Evolutionary conservation across 2,797 vertebrate species (phyloP).

Genomic region (Babyrousa celebensis): DNA sequence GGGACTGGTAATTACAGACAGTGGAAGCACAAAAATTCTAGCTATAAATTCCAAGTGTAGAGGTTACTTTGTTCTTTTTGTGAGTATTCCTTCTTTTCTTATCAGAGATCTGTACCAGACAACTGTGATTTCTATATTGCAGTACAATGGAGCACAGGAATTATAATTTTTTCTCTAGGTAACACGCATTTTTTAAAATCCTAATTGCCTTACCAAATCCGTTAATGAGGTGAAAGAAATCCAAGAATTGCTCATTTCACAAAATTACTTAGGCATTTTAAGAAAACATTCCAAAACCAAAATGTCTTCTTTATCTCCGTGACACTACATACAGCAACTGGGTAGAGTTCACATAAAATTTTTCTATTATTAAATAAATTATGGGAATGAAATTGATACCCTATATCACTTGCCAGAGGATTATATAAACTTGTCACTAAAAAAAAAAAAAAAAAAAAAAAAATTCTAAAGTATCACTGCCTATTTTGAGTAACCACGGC

Average conservation of each 20-base stretch:
- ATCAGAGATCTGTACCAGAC: neutral
- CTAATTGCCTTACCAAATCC: neutral
- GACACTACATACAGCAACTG: neutral
- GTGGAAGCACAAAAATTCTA: neutral
- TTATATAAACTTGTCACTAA: neutral
- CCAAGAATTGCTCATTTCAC: neutral
- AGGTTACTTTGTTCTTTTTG: neutral
- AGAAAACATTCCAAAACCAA: slow-evolving; percentile 39
- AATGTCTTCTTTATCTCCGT: slow-evolving; percentile 19
- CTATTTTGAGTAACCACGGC: neutral
- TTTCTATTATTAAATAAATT: slow-evolving; percentile 25
- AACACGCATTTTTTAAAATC: neutral
- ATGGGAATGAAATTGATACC: neutral
- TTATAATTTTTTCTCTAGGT: neutral
- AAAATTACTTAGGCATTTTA: neutral
- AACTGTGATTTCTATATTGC: neutral
- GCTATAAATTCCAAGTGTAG: neutral
- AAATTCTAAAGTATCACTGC: neutral
- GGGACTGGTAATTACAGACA: neutral
- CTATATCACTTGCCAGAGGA: neutral
- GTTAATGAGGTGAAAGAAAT: neutral
- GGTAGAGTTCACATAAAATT: neutral
- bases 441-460: neutral
- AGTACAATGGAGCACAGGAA: neutral
- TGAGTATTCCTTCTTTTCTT: neutral